Conservation (phyloP, 2,888 invertebrate genomes). For the Agrochola lota region DNA sequence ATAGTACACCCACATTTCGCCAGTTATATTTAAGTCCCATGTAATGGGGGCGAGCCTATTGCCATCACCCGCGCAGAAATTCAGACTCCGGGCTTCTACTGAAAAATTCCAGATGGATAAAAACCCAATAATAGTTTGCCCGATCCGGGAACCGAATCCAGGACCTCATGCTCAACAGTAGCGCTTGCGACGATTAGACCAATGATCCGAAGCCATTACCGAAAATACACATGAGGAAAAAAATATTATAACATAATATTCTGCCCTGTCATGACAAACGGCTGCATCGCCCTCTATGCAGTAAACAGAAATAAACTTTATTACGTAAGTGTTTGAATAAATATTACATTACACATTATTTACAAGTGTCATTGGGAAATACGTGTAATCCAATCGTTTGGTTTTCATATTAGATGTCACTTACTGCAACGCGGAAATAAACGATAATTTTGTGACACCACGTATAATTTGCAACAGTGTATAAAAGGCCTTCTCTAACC, state of each 20-base stretch:
- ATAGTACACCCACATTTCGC: background rate
- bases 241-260: background rate
- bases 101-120: background rate
- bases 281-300: background rate
- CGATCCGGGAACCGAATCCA: background rate
- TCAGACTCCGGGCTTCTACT: background rate
- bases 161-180: background rate
- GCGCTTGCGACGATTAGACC: background rate
- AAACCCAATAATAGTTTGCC: background rate
- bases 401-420: conserved; percentile 35
- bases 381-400: conserved; percentile 26
- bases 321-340: conserved; percentile 32
- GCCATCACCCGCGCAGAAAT: background rate
- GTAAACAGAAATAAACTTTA: conserved; percentile 18
- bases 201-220: background rate
- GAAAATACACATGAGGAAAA: background rate
- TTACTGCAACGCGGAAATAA: conserved; percentile 17
- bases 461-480: background rate
- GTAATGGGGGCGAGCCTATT: background rate
- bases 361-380: conserved; percentile 30
- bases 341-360: conserved; percentile 22
- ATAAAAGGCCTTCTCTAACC: background rate
- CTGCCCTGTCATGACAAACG: background rate
- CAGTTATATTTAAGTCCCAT: background rate
- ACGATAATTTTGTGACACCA: background rate